phyloP scores from a whole-genome alignment of 2,888 invertebrate species.

The Cantharis flavilabris region DNA sequence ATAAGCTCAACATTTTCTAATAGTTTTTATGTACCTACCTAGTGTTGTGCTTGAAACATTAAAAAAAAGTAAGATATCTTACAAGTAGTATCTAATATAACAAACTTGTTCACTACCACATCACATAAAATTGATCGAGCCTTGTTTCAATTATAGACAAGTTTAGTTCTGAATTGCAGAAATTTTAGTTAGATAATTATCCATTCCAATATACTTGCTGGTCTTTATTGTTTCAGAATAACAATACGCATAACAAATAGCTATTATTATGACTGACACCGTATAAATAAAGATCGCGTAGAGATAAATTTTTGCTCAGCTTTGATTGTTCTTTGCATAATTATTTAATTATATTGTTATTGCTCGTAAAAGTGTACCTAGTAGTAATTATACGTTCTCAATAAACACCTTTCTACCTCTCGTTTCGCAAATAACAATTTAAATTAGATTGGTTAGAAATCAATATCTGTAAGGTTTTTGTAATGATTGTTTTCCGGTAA shows the following conservation, averaged over 20 bases:
- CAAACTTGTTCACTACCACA: neutral
- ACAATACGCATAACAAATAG: neutral
- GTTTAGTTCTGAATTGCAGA: neutral
- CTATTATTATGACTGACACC: neutral
- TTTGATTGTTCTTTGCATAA: neutral
- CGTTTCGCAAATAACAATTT: constrained; percentile 1
- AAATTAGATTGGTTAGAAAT: constrained; percentile 3
- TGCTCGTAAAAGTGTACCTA: neutral
- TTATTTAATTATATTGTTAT: neutral
- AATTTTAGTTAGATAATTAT: neutral
- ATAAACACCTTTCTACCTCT: constrained; percentile 2
- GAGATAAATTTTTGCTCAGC: neutral
- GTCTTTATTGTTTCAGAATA: neutral
- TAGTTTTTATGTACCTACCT: neutral
- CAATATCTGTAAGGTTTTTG: neutral
- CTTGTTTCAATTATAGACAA: neutral
- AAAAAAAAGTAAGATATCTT: neutral
- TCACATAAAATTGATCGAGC: neutral
- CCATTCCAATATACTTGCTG: neutral
- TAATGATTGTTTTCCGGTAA: neutral
- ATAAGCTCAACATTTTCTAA: neutral
- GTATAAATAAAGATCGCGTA: neutral
- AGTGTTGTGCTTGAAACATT: neutral
- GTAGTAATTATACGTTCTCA: neutral
- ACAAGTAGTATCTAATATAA: neutral